phyloP scores from a whole-genome alignment of 2,797 vertebrate genomes.

The Chrosomus eos region DNA sequence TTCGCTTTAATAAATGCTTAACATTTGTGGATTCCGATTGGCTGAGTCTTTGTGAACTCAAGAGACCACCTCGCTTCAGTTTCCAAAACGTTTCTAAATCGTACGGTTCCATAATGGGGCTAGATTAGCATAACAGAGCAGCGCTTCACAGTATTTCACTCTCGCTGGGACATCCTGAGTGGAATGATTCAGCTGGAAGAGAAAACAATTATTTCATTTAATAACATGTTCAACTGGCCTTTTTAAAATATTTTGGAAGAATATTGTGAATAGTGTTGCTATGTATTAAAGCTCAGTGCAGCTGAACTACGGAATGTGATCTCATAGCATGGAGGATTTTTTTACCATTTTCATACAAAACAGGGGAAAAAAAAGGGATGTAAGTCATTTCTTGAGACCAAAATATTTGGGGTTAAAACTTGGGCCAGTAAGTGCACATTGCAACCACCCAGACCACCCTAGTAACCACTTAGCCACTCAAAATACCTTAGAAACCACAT shows the following conservation, averaged over 20 bases:
- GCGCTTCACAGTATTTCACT: not conserved
- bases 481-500: not conserved
- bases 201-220: slow-evolving; percentile 27
- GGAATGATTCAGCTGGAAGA: slow-evolving; percentile 22
- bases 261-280: not conserved
- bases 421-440: not conserved
- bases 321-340: not conserved
- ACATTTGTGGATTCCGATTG: slow-evolving; percentile 19
- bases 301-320: not conserved
- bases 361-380: not conserved
- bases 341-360: not conserved
- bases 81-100: not conserved
- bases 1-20: not conserved
- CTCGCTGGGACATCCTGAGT: slow-evolving; percentile 30
- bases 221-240: not conserved
- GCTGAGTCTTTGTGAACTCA: slow-evolving; percentile 3
- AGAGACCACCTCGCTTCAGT: slow-evolving; percentile 7
- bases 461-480: not conserved
- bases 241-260: not conserved
- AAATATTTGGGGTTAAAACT: not conserved
- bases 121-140: slow-evolving; percentile 33
- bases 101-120: not conserved
- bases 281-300: not conserved
- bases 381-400: not conserved
- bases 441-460: not conserved